Conservation (phyloP, 2,113 vertebrate genomes). For the Carassius gibelio region DNA sequence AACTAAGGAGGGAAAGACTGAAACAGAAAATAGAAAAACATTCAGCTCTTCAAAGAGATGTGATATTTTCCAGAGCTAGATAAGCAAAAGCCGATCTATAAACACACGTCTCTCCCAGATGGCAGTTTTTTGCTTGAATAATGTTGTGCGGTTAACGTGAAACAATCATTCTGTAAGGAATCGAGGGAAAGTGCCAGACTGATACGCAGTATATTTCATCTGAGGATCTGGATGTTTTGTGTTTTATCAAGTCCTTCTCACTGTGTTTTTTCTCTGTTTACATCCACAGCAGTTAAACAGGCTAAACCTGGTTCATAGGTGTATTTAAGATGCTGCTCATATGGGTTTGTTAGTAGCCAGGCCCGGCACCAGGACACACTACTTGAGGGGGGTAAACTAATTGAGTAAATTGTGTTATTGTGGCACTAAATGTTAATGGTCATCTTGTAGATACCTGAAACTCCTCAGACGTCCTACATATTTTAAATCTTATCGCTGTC, state of each 20-base stretch:
- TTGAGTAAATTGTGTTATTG: not conserved
- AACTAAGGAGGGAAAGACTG: not conserved
- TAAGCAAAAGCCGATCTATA: not conserved
- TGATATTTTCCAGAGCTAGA: not conserved
- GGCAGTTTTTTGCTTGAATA: not conserved
- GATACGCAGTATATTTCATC: not conserved
- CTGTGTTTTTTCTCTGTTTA: not conserved
- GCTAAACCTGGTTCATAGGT: no score
- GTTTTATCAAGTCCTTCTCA: not conserved
- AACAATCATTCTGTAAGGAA: not conserved
- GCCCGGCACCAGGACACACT: no score
- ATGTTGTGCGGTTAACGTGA: not conserved
- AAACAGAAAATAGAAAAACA: not conserved
- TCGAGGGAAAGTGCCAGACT: not conserved
- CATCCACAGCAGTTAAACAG: not conserved
- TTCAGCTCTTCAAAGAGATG: not conserved
- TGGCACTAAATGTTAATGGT: conserved; percentile 39
- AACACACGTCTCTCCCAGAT: not conserved
- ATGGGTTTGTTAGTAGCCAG: no score
- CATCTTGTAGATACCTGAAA: conserved; percentile 33
- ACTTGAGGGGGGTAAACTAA: no score
- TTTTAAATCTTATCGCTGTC: conserved; percentile 10
- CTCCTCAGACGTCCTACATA: not conserved
- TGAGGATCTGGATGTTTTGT: not conserved
- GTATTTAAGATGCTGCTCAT: no score